These are phyloP conservation scores for Gobio gobio DNA, from an alignment of 2,113 vertebrate genomes.

Conservation along the genomic window DNA sequence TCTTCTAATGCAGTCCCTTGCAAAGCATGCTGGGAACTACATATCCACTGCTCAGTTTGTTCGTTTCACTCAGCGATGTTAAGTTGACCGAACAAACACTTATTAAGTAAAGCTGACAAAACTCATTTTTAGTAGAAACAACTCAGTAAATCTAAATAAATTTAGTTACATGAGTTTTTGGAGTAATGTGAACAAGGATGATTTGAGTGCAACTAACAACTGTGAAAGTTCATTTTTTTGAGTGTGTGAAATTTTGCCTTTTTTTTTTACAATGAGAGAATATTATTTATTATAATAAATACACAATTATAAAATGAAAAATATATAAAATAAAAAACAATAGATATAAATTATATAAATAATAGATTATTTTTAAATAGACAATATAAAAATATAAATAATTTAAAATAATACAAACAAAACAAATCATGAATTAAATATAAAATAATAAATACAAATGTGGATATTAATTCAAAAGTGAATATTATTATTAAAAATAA, in stretches of 20 bases:
- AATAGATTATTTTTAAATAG: neutral
- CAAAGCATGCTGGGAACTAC: too few species aligned
- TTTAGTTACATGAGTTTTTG: too few species aligned
- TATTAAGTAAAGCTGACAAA: too few species aligned
- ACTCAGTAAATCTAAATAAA: too few species aligned
- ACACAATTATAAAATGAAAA: neutral
- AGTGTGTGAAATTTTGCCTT: neutral
- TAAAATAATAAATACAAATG: neutral
- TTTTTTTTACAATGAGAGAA: neutral
- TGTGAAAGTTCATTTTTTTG: too few species aligned
- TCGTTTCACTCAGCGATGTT: too few species aligned
- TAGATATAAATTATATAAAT: neutral
- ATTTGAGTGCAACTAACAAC: too few species aligned
- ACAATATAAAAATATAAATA: neutral
- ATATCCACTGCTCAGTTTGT: too few species aligned
- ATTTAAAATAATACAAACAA: neutral
- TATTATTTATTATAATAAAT: neutral
- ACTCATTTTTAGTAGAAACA: too few species aligned
- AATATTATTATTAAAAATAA: neutral
- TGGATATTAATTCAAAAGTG: neutral
- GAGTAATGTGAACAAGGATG: too few species aligned
- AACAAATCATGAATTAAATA: neutral
- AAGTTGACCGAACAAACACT: too few species aligned
- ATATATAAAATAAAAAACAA: neutral
- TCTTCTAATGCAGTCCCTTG: too few species aligned